phyloP scores from a whole-genome alignment of 2,797 vertebrate species.

The Anguilla anguilla region DNA sequence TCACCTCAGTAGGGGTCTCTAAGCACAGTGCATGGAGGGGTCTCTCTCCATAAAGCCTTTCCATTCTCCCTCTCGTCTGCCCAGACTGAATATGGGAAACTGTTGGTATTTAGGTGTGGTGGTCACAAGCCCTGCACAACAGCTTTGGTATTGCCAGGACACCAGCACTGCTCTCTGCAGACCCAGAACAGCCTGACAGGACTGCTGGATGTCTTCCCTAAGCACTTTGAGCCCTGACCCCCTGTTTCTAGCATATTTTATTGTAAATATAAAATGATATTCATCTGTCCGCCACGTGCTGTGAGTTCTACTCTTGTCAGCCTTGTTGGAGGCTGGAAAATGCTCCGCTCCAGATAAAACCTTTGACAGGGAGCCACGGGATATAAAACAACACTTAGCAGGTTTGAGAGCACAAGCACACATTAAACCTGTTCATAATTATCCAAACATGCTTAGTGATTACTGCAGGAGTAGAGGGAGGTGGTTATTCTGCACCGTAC shows the following conservation, averaged over 20 bases:
- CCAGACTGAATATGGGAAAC: not conserved
- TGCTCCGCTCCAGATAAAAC: not conserved
- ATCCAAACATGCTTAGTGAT: not conserved
- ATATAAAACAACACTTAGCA: not conserved
- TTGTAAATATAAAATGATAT: not conserved
- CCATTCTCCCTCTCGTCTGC: not conserved
- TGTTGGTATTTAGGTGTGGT: not conserved
- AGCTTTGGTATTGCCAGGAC: not conserved
- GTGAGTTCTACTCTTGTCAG: not conserved
- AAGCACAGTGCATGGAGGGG: not conserved
- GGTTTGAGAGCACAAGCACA: not conserved
- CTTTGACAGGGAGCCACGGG: not conserved
- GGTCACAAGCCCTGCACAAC: not conserved
- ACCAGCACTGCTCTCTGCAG: not conserved
- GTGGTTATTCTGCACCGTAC: conserved; percentile 13
- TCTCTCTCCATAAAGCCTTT: not conserved
- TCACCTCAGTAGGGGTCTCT: not conserved
- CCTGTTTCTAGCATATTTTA: not conserved
- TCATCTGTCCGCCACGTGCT: not conserved
- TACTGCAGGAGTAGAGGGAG: not conserved
- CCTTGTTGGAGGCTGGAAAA: not conserved
- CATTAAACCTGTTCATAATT: conserved; percentile 12
- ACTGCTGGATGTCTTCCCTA: not conserved
- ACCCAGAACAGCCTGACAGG: not conserved
- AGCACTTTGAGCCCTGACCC: not conserved